Percentiles rank a stretch among this genome's conserved stretches.
Evolutionary conservation across 1,140 invertebrate species (phyloP).

Genomic region (Lepidostoma basale): DNA sequence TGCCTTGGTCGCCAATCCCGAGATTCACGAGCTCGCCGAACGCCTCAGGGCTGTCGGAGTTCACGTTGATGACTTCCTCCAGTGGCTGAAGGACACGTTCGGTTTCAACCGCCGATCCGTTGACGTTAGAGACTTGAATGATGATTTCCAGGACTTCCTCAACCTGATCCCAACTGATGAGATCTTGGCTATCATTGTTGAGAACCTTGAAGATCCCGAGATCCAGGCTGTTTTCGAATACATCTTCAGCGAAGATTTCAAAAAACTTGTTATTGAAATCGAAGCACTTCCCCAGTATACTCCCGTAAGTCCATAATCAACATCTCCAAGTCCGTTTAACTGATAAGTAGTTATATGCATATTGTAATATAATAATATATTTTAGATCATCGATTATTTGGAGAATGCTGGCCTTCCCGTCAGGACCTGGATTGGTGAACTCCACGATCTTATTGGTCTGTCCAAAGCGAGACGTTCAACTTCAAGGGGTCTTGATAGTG

Average conservation of each 20-base stretch:
- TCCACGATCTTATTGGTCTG: too few relatives aligned
- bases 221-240: not conserved
- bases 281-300: not conserved
- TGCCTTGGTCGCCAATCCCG: not conserved
- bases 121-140: not conserved
- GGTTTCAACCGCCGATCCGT: not conserved
- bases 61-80: not conserved
- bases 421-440: too few relatives aligned
- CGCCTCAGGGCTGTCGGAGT: slow-evolving; percentile 1
- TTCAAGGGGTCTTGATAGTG: too few relatives aligned
- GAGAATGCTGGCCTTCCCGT: too few relatives aligned
- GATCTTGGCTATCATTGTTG: not conserved
- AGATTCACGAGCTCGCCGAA: not conserved
- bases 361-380: too few relatives aligned
- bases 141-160: slow-evolving; percentile 14
- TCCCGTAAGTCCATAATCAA: not conserved
- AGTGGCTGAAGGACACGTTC: not conserved
- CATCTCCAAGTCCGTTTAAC: too few relatives aligned
- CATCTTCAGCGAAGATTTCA: slow-evolving; percentile 20
- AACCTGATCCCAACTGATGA: not conserved
- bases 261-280: not conserved
- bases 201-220: not conserved
- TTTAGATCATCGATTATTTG: too few relatives aligned
- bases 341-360: too few relatives aligned
- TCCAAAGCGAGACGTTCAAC: too few relatives aligned